These are phyloP conservation scores for Boulengeromyrus knoepffleri DNA, from an alignment of 2,113 vertebrate genomes.

Conservation along the genomic window DNA sequence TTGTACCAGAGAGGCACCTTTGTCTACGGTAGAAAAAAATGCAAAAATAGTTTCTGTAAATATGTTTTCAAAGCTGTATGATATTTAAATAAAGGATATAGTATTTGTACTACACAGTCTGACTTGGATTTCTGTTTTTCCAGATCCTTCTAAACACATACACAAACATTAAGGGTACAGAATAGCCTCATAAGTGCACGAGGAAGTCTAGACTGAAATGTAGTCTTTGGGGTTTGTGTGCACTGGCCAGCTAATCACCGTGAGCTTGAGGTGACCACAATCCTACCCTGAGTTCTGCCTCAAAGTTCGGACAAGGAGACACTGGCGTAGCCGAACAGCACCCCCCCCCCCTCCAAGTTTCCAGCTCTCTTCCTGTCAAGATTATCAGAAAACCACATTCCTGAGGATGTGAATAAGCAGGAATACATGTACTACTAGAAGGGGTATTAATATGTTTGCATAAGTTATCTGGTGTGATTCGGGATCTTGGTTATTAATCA, in stretches of 20 bases:
- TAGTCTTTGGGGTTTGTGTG: background rate
- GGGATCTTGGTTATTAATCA: background rate
- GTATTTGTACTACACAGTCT: constrained; percentile 61
- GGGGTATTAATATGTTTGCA: background rate
- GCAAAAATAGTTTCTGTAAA: constrained; percentile 64
- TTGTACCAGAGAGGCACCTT: constrained; percentile 38
- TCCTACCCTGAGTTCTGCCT: background rate
- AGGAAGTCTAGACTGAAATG: background rate
- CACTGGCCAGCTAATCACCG: background rate
- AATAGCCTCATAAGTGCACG: background rate
- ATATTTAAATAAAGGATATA: constrained; percentile 70
- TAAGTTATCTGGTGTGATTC: background rate
- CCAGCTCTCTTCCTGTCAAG: background rate
- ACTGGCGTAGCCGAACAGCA: background rate
- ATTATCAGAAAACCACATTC: background rate
- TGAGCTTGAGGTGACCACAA: background rate
- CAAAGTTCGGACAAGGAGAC: background rate
- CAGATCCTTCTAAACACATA: background rate
- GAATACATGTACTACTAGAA: background rate
- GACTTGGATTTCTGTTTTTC: background rate
- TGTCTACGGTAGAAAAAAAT: constrained; percentile 56
- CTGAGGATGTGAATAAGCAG: background rate
- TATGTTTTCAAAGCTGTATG: constrained; percentile 66
- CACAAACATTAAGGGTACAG: background rate
- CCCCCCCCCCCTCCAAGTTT: background rate